Evolutionary conservation across 1,140 invertebrate genomes (phyloP).

Genomic region (Drosophila prosaltans): DNA sequence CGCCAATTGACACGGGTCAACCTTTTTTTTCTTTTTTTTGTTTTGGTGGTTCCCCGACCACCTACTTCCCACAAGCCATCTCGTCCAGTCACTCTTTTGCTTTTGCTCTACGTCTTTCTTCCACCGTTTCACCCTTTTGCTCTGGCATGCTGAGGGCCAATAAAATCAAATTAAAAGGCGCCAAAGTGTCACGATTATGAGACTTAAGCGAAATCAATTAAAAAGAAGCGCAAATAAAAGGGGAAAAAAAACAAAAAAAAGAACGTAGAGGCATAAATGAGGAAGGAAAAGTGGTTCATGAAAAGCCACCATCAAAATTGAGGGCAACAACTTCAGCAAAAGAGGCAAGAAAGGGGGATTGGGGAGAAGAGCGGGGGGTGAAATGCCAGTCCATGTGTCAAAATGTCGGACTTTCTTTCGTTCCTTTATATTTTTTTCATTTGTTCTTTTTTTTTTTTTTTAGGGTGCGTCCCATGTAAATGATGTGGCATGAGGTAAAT

Average conservation of each 20-base stretch:
- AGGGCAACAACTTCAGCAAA: background rate
- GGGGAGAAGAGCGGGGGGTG: too few species aligned
- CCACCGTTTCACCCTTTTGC: background rate
- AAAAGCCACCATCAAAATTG: conserved; percentile 14
- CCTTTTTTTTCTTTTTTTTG: conserved; percentile 20
- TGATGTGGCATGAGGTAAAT: conserved; percentile 44
- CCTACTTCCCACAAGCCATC: background rate
- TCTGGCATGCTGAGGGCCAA: conserved; percentile 72
- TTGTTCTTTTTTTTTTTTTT: conserved; percentile 17
- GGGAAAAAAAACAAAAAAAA: conserved; percentile 10
- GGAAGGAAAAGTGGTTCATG: conserved; percentile 44
- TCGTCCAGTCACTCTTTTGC: conserved; percentile 6
- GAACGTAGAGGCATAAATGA: conserved; percentile 30
- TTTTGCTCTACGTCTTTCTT: background rate
- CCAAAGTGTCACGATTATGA: conserved; percentile 81
- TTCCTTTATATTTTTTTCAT: background rate
- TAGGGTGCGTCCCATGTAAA: conserved; percentile 63
- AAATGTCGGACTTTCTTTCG: conserved; percentile 36
- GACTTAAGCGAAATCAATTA: conserved; percentile 81
- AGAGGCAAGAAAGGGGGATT: background rate
- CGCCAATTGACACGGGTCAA: conserved; percentile 74
- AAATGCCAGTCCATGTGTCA: conserved; percentile 60
- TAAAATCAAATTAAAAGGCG: conserved; percentile 82
- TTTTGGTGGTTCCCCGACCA: background rate
- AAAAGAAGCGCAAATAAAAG: conserved; percentile 37